Evolutionary conservation across 2,113 vertebrate genomes (phyloP).

Genomic region (Australoheros scitulus): DNA sequence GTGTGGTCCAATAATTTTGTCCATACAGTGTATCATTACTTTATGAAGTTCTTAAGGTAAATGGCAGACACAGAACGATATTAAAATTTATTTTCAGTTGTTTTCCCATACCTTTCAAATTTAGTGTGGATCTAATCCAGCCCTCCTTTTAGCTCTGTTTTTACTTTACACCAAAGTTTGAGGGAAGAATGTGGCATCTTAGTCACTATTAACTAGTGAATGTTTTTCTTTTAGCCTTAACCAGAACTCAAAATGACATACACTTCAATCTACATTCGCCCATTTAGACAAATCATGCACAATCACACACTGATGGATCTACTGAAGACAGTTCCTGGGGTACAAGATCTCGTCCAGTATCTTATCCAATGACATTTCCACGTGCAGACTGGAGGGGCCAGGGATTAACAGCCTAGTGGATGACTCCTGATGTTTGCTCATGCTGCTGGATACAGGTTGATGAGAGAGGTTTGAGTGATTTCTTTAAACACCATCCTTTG

Average conservation of each 20-base stretch:
- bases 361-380: too few relatives aligned
- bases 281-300: background rate
- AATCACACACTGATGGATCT: background rate
- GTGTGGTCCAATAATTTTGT: background rate
- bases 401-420: too few relatives aligned
- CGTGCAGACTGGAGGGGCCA: too few relatives aligned
- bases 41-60: background rate
- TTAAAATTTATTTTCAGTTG: background rate
- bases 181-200: background rate
- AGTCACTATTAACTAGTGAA: background rate
- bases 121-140: background rate
- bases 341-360: too few relatives aligned
- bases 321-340: accelerated
- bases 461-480: background rate
- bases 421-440: background rate
- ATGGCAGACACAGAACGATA: background rate
- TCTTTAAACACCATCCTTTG: too few relatives aligned
- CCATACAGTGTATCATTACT: background rate
- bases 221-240: background rate
- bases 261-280: background rate
- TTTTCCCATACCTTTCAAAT: background rate
- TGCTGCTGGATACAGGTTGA: background rate
- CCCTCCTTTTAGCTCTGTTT: background rate
- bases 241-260: background rate
- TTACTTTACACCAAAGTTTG: background rate